Percentiles rank a stretch among this genome's conserved stretches.
Evolutionary conservation across 1,140 invertebrate genomes (phyloP).

Genomic region (Medauroidea extradentata): DNA sequence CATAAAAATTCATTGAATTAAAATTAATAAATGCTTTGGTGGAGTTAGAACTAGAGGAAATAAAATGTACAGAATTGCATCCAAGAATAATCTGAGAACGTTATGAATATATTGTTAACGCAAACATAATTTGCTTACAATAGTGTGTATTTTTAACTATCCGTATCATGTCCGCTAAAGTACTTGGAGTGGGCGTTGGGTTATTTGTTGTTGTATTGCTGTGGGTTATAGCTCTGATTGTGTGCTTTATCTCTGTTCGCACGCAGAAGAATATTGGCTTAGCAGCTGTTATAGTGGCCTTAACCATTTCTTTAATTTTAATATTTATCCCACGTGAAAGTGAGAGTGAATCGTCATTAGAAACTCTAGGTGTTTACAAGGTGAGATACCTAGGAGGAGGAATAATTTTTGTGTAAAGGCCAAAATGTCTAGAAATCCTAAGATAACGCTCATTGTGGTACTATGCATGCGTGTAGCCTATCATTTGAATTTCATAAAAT

Average conservation of each 20-base stretch:
- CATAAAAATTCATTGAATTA: too few relatives aligned
- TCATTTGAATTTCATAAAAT: too few relatives aligned
- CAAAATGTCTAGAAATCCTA: too few relatives aligned
- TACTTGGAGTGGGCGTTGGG: conserved; percentile 51
- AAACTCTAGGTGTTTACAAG: conserved; percentile 11
- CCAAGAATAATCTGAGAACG: too few relatives aligned
- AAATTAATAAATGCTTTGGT: too few relatives aligned
- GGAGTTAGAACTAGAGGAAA: too few relatives aligned
- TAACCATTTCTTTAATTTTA: conserved; percentile 48
- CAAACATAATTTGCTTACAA: not conserved
- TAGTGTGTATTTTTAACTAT: not conserved
- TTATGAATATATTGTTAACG: not conserved
- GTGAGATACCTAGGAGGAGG: too few relatives aligned
- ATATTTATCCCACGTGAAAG: conserved; percentile 47
- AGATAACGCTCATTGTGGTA: too few relatives aligned
- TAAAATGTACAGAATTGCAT: too few relatives aligned
- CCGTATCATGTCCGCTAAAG: conserved; percentile 42
- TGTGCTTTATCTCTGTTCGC: conserved; percentile 52
- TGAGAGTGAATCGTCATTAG: not conserved
- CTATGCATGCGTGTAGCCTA: too few relatives aligned
- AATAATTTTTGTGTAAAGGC: too few relatives aligned
- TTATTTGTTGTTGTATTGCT: conserved; percentile 51
- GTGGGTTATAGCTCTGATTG: conserved; percentile 49
- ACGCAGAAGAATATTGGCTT: conserved; percentile 51
- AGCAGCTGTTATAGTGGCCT: conserved; percentile 43